A percentile compares a stretch with the other conserved stretches of the same genome.
phyloP scores from a whole-genome alignment of 2,797 vertebrate species.

The Sylvilagus floridanus region DNA sequence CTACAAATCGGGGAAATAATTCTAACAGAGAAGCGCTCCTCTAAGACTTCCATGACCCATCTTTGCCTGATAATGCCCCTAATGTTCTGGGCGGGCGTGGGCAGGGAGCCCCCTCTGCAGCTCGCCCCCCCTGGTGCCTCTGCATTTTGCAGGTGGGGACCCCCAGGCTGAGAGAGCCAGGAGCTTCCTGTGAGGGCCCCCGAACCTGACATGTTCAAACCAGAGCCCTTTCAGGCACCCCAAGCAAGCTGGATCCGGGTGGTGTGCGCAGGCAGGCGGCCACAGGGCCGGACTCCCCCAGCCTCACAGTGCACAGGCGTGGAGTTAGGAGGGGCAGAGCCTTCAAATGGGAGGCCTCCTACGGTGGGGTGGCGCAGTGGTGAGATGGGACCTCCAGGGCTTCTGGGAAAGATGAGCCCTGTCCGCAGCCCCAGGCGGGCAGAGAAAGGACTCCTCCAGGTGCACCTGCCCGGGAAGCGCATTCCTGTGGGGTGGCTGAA shows the following conservation, averaged over 20 bases:
- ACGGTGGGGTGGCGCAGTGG: accelerated
- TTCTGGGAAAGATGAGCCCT: neutral
- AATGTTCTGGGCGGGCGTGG: neutral
- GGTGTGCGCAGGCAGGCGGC: no score
- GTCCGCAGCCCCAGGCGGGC: no score
- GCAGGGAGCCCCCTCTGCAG: neutral
- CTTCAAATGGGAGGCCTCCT: neutral
- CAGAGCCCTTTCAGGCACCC: neutral
- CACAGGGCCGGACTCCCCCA: no score
- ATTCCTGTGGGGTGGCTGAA: neutral
- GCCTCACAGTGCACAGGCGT: no score
- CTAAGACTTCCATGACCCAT: neutral
- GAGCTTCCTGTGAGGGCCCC: neutral
- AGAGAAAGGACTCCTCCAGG: neutral
- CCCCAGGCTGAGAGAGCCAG: neutral
- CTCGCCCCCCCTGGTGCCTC: neutral
- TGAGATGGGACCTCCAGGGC: neutral
- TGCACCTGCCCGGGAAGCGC: neutral
- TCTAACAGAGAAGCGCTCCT: neutral
- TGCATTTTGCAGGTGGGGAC: neutral
- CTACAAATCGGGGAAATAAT: neutral
- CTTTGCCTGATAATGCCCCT: neutral
- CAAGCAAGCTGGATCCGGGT: no score
- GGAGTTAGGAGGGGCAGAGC: neutral
- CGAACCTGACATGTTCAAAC: neutral